Evolutionary conservation across 1,140 invertebrate genomes (phyloP), one percentile per base, ranked within the genome.

Genomic region (Drosophila kurseongensis): DNA sequence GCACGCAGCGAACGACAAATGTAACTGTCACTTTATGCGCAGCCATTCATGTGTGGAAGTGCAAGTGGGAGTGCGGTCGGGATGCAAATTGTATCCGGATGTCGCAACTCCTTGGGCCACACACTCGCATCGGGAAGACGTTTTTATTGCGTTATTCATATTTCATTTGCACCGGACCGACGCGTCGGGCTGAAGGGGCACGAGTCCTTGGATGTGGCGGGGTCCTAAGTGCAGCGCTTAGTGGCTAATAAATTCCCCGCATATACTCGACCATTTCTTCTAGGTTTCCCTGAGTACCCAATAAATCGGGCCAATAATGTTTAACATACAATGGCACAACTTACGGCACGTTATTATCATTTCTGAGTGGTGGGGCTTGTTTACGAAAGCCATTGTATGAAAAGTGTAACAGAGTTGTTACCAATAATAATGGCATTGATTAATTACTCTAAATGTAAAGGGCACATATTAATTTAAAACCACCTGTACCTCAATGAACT

Each of bases 91-190:
- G 76, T 80, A 65, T 79, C 32, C 40, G 14, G 29, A 16, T 45
- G n/a, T 36, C 27, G 13, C 36, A 63, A 45, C 48, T 45, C 32
- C 54, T 48, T 65, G 45, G 36, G 47, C 52, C 16, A 57, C 50
- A 54, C 36, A 51, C 29, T 41, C 58, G 35, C 74, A 58, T 69
- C 58, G 61, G 51, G 54, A 65, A 71, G 74, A 82, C 62, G 63
- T 68, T 83, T 77, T 83, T 78, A 83, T 83, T 78, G 75, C 65
- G 59, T 84, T 80, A 84, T 83, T 73, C 80, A 84, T 84, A 85
- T 84, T 82, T 81, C 75, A 78, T 80, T 72, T 80, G 55, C 48
- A 62, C 27, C 38, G 63, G 58, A 67, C 63, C 44, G 12, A 35
- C 27, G 29, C 44, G 12, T 27, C 27, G 29, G 14, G 27, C 47